phyloP scores from a whole-genome alignment of 1,140 invertebrate species.

The Lethrus apterus region DNA sequence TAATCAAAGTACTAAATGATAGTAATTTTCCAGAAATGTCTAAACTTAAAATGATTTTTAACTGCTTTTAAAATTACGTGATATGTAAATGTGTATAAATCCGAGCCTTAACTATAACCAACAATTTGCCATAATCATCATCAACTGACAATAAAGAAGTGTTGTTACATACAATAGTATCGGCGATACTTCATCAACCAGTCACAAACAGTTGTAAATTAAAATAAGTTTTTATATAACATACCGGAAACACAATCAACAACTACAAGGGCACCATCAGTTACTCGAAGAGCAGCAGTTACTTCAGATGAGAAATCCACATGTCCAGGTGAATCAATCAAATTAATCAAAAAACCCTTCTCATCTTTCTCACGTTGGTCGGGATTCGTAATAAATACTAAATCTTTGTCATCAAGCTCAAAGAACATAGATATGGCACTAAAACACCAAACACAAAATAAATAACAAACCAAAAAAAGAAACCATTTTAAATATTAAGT shows the following conservation, averaged over 20 bases:
- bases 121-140: too few species aligned
- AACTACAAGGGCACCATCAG: conserved; percentile 97
- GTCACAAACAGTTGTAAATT: background rate
- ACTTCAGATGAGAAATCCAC: conserved; percentile 99
- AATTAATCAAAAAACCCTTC: conserved; percentile 97
- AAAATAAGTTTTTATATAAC: conserved; percentile 3
- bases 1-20: too few species aligned
- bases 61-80: too few species aligned
- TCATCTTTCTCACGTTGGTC: conserved; percentile 85
- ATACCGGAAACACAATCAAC: conserved; percentile 99
- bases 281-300: conserved; percentile 96
- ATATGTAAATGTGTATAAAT: too few species aligned
- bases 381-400: conserved; percentile 79
- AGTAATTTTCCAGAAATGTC: too few species aligned
- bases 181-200: too few species aligned
- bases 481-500: background rate
- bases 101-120: too few species aligned
- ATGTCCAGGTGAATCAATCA: conserved; percentile 98
- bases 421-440: conserved; percentile 99
- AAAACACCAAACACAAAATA: conserved; percentile 19
- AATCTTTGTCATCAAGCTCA: conserved; percentile 87
- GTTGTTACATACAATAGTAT: too few species aligned
- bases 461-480: background rate
- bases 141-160: too few species aligned
- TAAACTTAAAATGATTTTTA: too few species aligned